Evolutionary conservation across 2,888 invertebrate species (phyloP), one percentile per base, ranked within the genome.

Genomic region (Punctoribates punctum): DNA sequence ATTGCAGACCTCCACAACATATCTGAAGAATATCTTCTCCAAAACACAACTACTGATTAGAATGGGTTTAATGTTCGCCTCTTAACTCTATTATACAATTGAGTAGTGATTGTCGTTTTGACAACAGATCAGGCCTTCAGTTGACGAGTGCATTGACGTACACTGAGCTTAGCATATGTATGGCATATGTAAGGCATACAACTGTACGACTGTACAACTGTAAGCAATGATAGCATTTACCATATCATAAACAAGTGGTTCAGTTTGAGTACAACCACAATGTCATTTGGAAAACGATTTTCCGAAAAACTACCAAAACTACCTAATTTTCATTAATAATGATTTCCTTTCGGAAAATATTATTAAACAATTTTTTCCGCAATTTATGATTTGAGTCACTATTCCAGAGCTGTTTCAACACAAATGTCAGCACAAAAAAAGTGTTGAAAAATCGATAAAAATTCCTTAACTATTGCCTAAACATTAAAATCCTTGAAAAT

Each of bases 131-230:
- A 13, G 11, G 57, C 23, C 20, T 20, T 57, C 25, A 23, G 29
- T 60, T 60, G 60, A 60, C 60, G 60, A 60, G 60, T 27, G 29
- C 60, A 60, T 60, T 60, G 60, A 60, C 60, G 60, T 27, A 27
- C 23, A 60, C 17, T 60, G 4, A 27, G 25, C 15, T 60, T 27
- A 27, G 60, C 60, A 60, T 60, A 27, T 13, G n/a, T n/a, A n/a
- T n/a, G n/a, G n/a, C n/a, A n/a, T n/a, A n/a, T n/a, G n/a, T n/a
- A n/a, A n/a, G 60, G 17, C 57, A 17, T 27, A 60, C 27, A 27
- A 60, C 8, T 34, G 34, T 34, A 34, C 3, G 34, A 54, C 54
- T 54, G 54, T 54, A 54, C 25, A 54, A 57, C 54, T 57, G 57
- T 25, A 11, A 23, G 25, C 57, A 23, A 20, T 57, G 57, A 23